These are phyloP conservation scores for Epizoanthus ramosus DNA, from an alignment of 92 coral and sea anemone genomes.

Conservation along the genomic window DNA sequence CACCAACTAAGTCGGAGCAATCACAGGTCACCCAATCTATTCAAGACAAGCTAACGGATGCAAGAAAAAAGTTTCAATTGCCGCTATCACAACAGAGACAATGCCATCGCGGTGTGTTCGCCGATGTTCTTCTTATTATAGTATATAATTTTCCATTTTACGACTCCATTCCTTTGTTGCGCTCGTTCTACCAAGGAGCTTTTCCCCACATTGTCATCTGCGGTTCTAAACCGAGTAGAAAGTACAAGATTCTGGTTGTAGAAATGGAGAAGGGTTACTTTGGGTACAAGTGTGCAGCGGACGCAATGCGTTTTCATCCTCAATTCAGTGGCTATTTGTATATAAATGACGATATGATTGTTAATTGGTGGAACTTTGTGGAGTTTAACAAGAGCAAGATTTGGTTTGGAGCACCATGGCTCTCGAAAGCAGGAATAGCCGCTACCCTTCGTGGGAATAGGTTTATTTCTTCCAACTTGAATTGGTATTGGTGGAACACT, in stretches of 20 bases:
- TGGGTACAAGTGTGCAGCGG: constrained; percentile 35
- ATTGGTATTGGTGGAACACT: constrained; percentile 90
- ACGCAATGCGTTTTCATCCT: constrained; percentile 41
- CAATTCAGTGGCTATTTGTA: constrained; percentile 41
- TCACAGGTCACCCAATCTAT: not conserved
- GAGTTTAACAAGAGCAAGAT: constrained; percentile 32
- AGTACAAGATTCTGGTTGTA: constrained; percentile 9
- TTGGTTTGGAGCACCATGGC: constrained; percentile 46
- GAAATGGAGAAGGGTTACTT: constrained; percentile 28
- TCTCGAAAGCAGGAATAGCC: not conserved
- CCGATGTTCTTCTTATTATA: constrained; percentile 37
- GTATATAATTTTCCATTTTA: constrained; percentile 45
- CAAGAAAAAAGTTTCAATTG: no score
- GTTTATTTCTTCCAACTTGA: not conserved
- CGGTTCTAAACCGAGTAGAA: constrained; percentile 17
- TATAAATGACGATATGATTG: constrained; percentile 59
- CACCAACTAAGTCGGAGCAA: not conserved
- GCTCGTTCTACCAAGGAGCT: constrained; percentile 33
- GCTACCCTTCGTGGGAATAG: constrained; percentile 8
- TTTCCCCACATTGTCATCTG: constrained; percentile 40
- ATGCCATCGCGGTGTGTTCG: constrained; percentile 38
- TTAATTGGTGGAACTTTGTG: constrained; percentile 60
- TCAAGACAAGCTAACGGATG: not conserved
- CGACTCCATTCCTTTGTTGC: constrained; percentile 25
- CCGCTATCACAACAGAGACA: constrained; percentile 10